A percentile compares a stretch with the other conserved stretches of the same genome.
Evolutionary conservation across 2,888 invertebrate species (phyloP).

Genomic region (Rhingia campestris): DNA sequence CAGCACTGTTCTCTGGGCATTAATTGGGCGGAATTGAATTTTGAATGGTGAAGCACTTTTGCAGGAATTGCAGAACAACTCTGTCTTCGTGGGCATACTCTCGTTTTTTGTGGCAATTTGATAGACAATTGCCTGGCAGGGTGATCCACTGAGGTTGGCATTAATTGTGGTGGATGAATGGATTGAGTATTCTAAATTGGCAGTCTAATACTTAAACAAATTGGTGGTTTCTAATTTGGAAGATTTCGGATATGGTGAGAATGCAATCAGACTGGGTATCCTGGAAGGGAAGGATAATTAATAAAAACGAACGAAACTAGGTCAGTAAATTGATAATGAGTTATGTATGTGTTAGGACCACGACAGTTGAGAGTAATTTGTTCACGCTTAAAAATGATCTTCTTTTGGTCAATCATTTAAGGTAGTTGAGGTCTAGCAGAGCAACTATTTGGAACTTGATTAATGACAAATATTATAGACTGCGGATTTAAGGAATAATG

Average conservation of each 20-base stretch:
- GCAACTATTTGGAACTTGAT: no score
- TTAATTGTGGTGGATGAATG: slow-evolving; percentile 26
- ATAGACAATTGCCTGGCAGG: slow-evolving; percentile 21
- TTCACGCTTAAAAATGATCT: no score
- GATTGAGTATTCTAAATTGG: slow-evolving; percentile 8
- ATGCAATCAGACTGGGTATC: no score
- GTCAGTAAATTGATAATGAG: no score
- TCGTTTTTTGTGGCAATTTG: slow-evolving; percentile 34
- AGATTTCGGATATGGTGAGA: neutral
- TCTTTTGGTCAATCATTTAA: no score
- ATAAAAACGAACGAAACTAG: no score
- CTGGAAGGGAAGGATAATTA: no score
- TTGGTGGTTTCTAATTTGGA: neutral
- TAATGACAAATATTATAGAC: no score
- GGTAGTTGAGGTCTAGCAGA: no score
- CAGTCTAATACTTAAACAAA: neutral
- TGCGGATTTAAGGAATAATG: no score
- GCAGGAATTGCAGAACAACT: slow-evolving; percentile 29
- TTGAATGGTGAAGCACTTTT: slow-evolving; percentile 40
- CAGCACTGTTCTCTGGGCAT: slow-evolving; percentile 31
- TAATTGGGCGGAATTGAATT: slow-evolving; percentile 71
- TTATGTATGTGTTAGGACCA: no score
- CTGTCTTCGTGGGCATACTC: slow-evolving; percentile 34
- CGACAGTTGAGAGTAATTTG: no score
- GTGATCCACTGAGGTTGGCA: slow-evolving; percentile 4